Evolutionary conservation across 2,797 vertebrate genomes (phyloP).

Genomic region (Semotilus atromaculatus): DNA sequence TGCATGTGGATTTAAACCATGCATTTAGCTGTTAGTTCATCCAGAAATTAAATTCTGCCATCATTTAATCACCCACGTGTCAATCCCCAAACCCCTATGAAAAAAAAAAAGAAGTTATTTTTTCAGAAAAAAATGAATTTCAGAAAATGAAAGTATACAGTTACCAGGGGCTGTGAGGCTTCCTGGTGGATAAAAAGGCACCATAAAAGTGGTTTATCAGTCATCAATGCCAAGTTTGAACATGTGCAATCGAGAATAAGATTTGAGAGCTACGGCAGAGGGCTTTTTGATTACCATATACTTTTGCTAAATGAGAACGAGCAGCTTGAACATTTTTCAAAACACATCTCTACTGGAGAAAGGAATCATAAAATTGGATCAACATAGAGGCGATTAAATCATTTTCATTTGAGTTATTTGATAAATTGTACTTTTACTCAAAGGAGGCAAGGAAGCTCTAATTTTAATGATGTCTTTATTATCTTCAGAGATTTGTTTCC

Average conservation of each 20-base stretch:
- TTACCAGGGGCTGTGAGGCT: neutral
- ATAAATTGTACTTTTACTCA: neutral
- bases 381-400: neutral
- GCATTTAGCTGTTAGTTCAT: neutral
- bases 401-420: neutral
- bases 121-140: neutral
- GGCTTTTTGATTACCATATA: neutral
- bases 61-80: neutral
- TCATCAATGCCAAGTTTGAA: neutral
- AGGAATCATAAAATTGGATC: neutral
- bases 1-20: neutral
- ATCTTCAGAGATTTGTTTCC: constrained; percentile 23
- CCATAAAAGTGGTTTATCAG: neutral
- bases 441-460: neutral
- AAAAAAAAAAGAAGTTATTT: too few species aligned
- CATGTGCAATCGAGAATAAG: neutral
- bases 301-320: neutral
- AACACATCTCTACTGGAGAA: neutral
- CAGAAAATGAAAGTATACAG: neutral
- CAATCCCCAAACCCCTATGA: neutral
- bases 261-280: neutral
- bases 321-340: neutral
- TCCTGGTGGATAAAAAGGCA: neutral
- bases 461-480: constrained; percentile 27
- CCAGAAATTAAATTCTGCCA: neutral